These are phyloP conservation scores for Pyrochroa serraticornis DNA, from an alignment of 2,888 invertebrate species.

Conservation along the genomic window DNA sequence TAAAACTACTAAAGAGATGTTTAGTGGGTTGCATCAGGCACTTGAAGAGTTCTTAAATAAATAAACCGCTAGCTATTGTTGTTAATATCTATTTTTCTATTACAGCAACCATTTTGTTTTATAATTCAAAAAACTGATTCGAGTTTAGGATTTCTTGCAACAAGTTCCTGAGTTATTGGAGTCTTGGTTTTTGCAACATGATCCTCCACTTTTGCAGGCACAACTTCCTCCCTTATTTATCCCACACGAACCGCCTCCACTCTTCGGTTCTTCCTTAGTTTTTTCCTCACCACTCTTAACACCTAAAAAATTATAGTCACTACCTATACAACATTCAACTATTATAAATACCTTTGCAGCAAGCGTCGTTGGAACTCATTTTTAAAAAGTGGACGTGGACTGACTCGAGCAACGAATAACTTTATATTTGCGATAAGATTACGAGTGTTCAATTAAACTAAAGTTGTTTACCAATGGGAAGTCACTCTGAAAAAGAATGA, in stretches of 20 bases:
- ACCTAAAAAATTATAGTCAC: neutral
- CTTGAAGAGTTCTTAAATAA: too few relatives aligned
- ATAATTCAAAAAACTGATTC: neutral
- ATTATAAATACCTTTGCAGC: constrained; percentile 5
- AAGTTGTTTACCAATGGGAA: too few relatives aligned
- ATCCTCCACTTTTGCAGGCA: neutral
- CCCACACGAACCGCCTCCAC: neutral
- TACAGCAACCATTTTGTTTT: too few relatives aligned
- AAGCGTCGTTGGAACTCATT: constrained; percentile 5
- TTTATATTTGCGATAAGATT: neutral
- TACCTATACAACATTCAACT: neutral
- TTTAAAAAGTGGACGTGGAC: neutral
- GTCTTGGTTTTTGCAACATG: constrained; percentile 5
- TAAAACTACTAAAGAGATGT: too few relatives aligned
- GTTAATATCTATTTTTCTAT: too few relatives aligned
- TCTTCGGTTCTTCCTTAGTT: neutral
- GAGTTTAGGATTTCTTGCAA: constrained; percentile 2
- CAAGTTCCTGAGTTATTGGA: constrained; percentile 1
- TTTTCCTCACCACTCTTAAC: neutral
- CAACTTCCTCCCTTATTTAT: neutral
- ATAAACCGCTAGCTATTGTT: too few relatives aligned
- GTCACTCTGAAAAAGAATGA: too few relatives aligned
- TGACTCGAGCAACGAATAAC: neutral
- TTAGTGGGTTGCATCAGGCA: too few relatives aligned
- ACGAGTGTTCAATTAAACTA: too few relatives aligned